A percentile compares a stretch with the other conserved stretches of the same genome.
phyloP scores from a whole-genome alignment of 2,113 vertebrate genomes.

The Aspiorhynchus laticeps region DNA sequence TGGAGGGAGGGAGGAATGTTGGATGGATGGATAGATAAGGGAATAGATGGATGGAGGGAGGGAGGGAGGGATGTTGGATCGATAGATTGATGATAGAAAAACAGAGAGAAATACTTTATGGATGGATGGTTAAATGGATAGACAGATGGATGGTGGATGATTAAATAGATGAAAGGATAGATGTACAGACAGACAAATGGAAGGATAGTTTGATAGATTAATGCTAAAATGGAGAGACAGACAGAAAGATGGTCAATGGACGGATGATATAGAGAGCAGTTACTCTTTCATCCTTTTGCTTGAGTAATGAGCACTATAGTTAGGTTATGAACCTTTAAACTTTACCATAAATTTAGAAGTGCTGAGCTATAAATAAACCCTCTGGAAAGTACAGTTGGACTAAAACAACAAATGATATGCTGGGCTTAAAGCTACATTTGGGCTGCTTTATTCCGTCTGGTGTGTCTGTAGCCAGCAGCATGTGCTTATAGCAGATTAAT shows the following conservation, averaged over 20 bases:
- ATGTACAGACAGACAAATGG: background rate
- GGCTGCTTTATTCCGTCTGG: constrained; percentile 13
- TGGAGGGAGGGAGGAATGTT: too few relatives aligned
- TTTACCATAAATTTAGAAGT: background rate
- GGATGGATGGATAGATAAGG: too few relatives aligned
- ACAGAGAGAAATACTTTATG: too few relatives aligned
- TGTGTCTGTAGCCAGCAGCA: constrained; percentile 6
- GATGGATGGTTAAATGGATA: background rate
- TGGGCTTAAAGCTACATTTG: constrained; percentile 32
- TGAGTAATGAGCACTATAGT: background rate
- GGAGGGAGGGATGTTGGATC: too few relatives aligned
- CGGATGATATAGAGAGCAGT: too few relatives aligned
- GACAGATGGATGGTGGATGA: too few relatives aligned
- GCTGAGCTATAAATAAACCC: constrained; percentile 32
- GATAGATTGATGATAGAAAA: too few relatives aligned
- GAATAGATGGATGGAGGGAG: too few relatives aligned
- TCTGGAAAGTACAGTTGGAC: constrained; percentile 1
- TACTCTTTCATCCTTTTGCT: background rate
- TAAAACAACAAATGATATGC: constrained; percentile 27
- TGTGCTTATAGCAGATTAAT: constrained; percentile 8
- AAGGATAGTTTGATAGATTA: background rate
- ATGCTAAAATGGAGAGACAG: background rate
- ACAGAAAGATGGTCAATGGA: too few relatives aligned
- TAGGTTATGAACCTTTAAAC: background rate
- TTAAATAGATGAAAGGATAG: background rate